A percentile compares a stretch with the other conserved stretches of the same genome.
phyloP scores from a whole-genome alignment of 2,113 vertebrate species.

The Felis chaus region DNA sequence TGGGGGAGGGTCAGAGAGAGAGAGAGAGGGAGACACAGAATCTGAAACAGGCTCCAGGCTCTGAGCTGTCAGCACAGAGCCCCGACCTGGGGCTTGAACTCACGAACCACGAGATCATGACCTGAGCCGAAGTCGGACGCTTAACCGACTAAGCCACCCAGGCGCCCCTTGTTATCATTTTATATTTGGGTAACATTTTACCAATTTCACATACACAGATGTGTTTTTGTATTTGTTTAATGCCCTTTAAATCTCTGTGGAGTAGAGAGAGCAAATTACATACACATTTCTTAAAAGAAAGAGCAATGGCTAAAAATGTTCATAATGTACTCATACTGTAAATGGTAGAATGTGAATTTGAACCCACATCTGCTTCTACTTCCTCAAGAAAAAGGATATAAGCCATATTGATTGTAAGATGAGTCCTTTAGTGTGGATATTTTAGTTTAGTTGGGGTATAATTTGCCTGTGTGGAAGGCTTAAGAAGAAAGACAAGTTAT shows the following conservation, averaged over 20 bases:
- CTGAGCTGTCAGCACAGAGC: no score
- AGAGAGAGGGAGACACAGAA: no score
- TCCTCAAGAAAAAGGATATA: not conserved
- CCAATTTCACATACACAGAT: not conserved
- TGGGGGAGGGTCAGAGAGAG: no score
- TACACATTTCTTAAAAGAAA: not conserved
- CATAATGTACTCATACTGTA: not conserved
- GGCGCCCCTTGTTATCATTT: not conserved
- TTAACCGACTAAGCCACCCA: no score
- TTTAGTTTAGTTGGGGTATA: not conserved
- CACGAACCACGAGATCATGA: no score
- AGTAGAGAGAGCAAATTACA: not conserved
- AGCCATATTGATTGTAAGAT: not conserved
- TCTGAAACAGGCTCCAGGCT: no score
- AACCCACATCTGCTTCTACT: not conserved
- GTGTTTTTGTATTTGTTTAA: conserved; percentile 4
- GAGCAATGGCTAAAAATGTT: not conserved
- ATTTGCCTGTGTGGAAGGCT: not conserved
- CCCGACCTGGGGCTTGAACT: no score
- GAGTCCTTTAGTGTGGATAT: not conserved
- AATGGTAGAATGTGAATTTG: not conserved
- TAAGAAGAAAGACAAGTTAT: not conserved
- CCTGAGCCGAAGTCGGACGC: no score
- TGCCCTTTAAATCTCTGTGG: not conserved
- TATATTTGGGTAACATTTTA: not conserved